These are phyloP conservation scores for Mythimna vitellina DNA, from an alignment of 2,888 invertebrate species.

Conservation along the genomic window DNA sequence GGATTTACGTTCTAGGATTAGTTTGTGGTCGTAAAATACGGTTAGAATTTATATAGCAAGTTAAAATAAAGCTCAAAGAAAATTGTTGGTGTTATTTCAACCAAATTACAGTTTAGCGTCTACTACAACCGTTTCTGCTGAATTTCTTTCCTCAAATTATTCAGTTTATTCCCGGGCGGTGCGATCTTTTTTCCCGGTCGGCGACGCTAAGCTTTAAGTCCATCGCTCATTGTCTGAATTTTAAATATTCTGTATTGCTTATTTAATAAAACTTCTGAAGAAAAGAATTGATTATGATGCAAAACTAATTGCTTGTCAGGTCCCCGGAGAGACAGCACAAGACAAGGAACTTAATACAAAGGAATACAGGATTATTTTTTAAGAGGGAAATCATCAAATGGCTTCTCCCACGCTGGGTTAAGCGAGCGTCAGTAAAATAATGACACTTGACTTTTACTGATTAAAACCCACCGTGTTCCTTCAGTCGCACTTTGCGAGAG, in stretches of 20 bases:
- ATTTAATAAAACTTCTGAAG: constrained; percentile 43
- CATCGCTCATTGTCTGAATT: constrained; percentile 65
- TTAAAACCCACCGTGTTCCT: no score
- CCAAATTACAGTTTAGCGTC: constrained; percentile 75
- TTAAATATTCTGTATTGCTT: constrained; percentile 56
- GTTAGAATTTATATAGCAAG: constrained; percentile 69
- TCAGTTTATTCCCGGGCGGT: constrained; percentile 68
- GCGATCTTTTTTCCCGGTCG: constrained; percentile 60
- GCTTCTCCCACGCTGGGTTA: no score
- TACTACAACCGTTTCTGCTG: constrained; percentile 68
- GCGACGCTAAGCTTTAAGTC: constrained; percentile 50
- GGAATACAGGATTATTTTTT: not conserved
- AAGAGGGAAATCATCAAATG: no score
- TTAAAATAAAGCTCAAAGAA: constrained; percentile 72
- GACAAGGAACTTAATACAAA: constrained; percentile 29
- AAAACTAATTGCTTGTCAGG: constrained; percentile 45
- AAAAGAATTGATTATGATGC: constrained; percentile 51
- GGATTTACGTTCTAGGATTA: constrained; percentile 54
- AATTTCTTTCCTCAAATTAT: constrained; percentile 77
- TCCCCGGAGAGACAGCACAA: constrained; percentile 20
- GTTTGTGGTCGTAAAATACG: constrained; percentile 62
- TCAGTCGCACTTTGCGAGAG: no score
- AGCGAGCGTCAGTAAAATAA: no score
- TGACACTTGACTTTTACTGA: no score
- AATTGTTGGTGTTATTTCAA: constrained; percentile 77